Evolutionary conservation across 2,797 vertebrate species (phyloP).

Genomic region (Catostomus latipinnis): DNA sequence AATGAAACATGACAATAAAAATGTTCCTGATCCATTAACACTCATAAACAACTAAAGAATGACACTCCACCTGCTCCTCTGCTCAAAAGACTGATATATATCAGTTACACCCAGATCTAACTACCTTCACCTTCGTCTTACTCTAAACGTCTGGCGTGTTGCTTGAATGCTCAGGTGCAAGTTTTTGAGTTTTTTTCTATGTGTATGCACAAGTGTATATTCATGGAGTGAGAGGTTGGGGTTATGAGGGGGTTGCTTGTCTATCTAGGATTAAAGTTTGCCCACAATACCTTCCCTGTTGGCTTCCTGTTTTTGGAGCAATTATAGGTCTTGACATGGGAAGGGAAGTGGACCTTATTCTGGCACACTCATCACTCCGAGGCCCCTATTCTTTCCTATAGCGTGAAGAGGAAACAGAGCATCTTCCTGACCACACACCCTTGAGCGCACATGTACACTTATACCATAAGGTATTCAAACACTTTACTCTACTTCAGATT

Average conservation of each 20-base stretch:
- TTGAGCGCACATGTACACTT: background rate
- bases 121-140: background rate
- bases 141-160: background rate
- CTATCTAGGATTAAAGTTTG: slow-evolving; percentile 58
- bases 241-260: slow-evolving; percentile 25
- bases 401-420: slow-evolving; percentile 59
- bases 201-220: background rate
- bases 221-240: background rate
- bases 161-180: background rate
- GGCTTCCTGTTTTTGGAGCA: slow-evolving; percentile 68
- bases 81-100: slow-evolving; percentile 30
- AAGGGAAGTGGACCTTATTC: slow-evolving; percentile 66
- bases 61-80: slow-evolving; percentile 53
- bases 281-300: slow-evolving; percentile 54
- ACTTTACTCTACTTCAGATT: background rate
- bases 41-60: slow-evolving; percentile 44
- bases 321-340: slow-evolving; percentile 67
- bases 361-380: slow-evolving; percentile 58
- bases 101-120: slow-evolving; percentile 18
- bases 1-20: slow-evolving; percentile 18
- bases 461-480: slow-evolving; percentile 1
- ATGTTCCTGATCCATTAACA: background rate
- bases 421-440: slow-evolving; percentile 60
- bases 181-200: background rate
- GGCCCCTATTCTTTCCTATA: slow-evolving; percentile 58